Percentiles rank a stretch among this genome's conserved stretches.
Conservation (phyloP, 2,888 invertebrate genomes). For the Drosophila pseudotakahashii region DNA sequence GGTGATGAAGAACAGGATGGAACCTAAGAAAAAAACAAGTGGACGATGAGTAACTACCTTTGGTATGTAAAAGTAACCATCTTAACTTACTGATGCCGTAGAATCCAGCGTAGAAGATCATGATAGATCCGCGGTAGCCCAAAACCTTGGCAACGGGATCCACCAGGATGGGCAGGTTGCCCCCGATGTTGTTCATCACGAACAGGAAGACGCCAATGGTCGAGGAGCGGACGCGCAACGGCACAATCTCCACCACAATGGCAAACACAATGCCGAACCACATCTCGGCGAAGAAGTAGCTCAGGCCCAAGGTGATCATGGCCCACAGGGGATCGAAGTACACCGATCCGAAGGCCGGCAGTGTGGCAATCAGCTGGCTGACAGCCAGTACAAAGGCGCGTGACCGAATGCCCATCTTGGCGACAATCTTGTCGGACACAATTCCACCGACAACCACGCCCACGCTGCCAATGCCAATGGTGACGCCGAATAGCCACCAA, state of each 20-base stretch:
- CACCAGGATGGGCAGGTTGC: conserved; percentile 94
- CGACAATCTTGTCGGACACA: conserved; percentile 93
- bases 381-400: conserved; percentile 91
- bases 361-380: conserved; percentile 92
- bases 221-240: conserved; percentile 91
- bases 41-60: neutral
- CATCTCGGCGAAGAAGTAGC: conserved; percentile 97
- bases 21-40: conserved; percentile 86
- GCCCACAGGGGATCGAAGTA: conserved; percentile 93
- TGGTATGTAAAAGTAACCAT: neutral
- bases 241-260: conserved; percentile 94
- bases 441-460: conserved; percentile 90
- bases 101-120: conserved; percentile 95
- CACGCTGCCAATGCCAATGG: conserved; percentile 91
- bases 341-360: conserved; percentile 94
- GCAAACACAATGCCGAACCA: conserved; percentile 97
- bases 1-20: conserved; percentile 91
- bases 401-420: conserved; percentile 93
- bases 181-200: conserved; percentile 96
- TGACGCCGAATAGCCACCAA: conserved; percentile 95
- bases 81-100: conserved; percentile 89
- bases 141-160: conserved; percentile 93
- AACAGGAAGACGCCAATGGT: conserved; percentile 94
- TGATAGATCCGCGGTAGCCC: conserved; percentile 92
- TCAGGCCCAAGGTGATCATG: conserved; percentile 94